These are phyloP conservation scores for Lucilia cuprina DNA, from an alignment of 1,140 invertebrate genomes.

Conservation along the genomic window DNA sequence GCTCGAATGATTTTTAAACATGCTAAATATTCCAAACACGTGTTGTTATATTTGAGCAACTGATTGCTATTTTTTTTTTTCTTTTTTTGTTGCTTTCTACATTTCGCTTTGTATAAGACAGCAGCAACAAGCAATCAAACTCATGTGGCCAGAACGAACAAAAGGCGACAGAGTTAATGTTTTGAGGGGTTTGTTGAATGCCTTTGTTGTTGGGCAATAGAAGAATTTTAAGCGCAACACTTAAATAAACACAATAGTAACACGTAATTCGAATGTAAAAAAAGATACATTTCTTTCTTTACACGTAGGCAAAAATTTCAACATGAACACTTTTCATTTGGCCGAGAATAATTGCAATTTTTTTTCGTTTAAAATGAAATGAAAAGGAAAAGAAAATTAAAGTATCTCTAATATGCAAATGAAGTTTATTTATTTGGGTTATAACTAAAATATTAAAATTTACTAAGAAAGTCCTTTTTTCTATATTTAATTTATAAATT, in stretches of 20 bases:
- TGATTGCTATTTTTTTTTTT: background rate
- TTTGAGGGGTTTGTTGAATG: background rate
- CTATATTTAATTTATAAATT: background rate
- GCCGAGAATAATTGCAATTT: background rate
- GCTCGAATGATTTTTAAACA: background rate
- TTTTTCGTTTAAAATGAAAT: background rate
- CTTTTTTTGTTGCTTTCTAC: background rate
- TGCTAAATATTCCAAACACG: conserved; percentile 1
- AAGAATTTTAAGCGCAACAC: conserved; percentile 8
- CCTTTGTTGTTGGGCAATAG: background rate
- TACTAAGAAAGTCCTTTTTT: too few relatives aligned
- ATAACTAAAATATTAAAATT: too few relatives aligned
- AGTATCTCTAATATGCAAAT: too few relatives aligned
- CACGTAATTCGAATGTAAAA: background rate
- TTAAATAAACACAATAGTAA: conserved; percentile 3
- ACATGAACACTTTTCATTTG: background rate
- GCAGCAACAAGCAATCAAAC: background rate
- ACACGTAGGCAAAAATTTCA: background rate
- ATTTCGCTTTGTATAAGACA: background rate
- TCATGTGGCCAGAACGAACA: background rate
- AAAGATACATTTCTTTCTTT: background rate
- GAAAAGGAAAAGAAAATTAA: too few relatives aligned
- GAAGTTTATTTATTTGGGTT: too few relatives aligned
- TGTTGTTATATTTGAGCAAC: conserved; percentile 7
- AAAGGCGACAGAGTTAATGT: background rate